Evolutionary conservation across 2,797 vertebrate species (phyloP).

Genomic region (Silurus lanzhouensis): DNA sequence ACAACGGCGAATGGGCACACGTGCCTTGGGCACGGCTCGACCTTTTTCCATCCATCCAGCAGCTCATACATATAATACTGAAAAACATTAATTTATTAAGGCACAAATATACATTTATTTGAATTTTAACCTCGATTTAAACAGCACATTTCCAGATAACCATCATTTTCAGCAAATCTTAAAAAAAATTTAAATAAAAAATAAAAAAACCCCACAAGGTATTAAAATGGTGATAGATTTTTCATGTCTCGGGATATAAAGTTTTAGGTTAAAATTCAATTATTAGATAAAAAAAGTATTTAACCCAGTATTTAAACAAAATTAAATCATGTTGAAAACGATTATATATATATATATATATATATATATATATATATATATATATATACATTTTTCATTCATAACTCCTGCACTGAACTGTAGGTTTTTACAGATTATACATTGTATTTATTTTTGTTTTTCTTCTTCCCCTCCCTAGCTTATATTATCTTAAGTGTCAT

Average conservation of each 20-base stretch:
- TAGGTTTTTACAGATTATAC: no score
- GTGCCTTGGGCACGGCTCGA: slow-evolving; percentile 65
- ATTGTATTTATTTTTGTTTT: no score
- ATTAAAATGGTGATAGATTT: background rate
- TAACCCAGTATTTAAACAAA: no score
- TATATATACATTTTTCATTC: no score
- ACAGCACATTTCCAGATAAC: background rate
- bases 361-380: no score
- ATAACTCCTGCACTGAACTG: no score
- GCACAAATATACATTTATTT: background rate
- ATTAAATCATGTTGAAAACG: no score
- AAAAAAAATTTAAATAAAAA: background rate
- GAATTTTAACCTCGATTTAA: background rate
- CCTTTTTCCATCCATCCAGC: slow-evolving; percentile 57
- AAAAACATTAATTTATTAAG: slow-evolving; percentile 28
- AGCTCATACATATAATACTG: slow-evolving; percentile 80
- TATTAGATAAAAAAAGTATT: background rate
- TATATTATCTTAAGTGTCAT: background rate
- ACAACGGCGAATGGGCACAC: slow-evolving; percentile 74
- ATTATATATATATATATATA: no score
- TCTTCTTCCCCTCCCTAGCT: no score
- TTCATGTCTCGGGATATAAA: background rate
- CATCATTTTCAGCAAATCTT: background rate
- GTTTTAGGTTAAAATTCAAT: background rate
- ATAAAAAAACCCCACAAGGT: background rate